Evolutionary conservation across 2,113 vertebrate species (phyloP), one percentile per base, ranked within the genome.

Genomic region (Hipposideros armiger): DNA sequence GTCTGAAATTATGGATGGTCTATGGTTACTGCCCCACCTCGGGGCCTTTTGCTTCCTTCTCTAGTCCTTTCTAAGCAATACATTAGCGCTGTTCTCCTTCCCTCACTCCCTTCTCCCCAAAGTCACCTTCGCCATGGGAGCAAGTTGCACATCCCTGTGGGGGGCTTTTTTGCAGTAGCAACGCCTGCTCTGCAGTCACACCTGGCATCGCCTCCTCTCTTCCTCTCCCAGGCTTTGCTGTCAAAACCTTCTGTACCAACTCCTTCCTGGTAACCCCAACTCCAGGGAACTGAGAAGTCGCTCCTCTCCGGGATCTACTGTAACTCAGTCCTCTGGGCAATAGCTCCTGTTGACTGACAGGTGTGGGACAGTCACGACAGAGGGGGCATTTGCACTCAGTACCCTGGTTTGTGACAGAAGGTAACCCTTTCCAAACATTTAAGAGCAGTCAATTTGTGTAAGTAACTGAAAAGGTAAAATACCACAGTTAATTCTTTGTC

Each of bases 361-460:
- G 14, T 54, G 15, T 22, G 69, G n/a, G 32, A 15, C 32, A 2
- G 24, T 16, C 22, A 56, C 4, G 0, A 2, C 0, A 7, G 11
- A n/a, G 22, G 40, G 47, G 47, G 17, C 13, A 19, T 74, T 28
- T 24, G 42, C 13, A 20, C 64, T 64, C n/a, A 42, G 0, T 11
- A 0, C 32, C 26, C 47, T 24, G 32, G 13, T 54, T 19, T 52
- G 47, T 22, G 26, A 28, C 17, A 69, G 5, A 40, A 69, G 7
- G 47, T 60, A 36, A n/a, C 28, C 17, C 19, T 45, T 73, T 60
- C 60, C 60, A 50, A 28, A 36, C 40, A 7, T 14, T 32, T 30
- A 72, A 69, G 60, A 74, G 24, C 30, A 22, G 8, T 10, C 14
- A 3, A 10, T 66, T 56, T 76, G 47, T 72, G 42, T 67, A 42